phyloP scores from a whole-genome alignment of 2,113 vertebrate genomes.

The Perognathus longimembris region DNA sequence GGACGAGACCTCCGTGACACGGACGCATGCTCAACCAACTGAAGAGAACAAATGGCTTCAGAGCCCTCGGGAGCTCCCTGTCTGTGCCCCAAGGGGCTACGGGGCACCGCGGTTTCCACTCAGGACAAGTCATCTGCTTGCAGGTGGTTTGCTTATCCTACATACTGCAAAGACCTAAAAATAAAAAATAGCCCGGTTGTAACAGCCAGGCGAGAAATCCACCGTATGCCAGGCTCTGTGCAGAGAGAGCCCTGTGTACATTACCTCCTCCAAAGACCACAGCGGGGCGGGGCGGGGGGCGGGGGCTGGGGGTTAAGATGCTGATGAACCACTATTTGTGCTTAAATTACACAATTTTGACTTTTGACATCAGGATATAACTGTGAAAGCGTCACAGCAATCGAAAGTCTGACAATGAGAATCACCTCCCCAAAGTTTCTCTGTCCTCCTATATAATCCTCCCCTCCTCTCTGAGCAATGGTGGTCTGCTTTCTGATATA shows the following conservation, averaged over 20 bases:
- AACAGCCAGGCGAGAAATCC: background rate
- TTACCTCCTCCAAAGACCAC: background rate
- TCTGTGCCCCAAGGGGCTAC: background rate
- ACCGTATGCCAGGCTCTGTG: background rate
- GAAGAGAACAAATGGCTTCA: conserved; percentile 3
- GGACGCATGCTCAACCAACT: conserved; percentile 15
- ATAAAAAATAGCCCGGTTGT: background rate
- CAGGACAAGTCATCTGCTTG: background rate
- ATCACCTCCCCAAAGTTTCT: background rate
- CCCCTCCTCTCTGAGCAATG: background rate
- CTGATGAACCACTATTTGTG: too few relatives aligned
- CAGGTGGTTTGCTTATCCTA: background rate
- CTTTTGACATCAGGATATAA: background rate
- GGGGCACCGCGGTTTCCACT: background rate
- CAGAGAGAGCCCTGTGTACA: background rate
- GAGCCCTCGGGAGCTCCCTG: background rate
- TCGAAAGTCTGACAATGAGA: background rate
- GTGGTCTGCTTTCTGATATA: background rate
- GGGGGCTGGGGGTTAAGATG: too few relatives aligned
- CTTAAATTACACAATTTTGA: background rate
- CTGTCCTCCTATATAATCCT: too few relatives aligned
- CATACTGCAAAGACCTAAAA: background rate
- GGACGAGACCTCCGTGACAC: conserved; percentile 39
- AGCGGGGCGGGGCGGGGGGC: too few relatives aligned
- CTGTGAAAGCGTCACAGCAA: background rate